Percentiles rank a stretch among this genome's conserved stretches.
phyloP scores from a whole-genome alignment of 1,140 invertebrate genomes.

The Heliconius melpomene region DNA sequence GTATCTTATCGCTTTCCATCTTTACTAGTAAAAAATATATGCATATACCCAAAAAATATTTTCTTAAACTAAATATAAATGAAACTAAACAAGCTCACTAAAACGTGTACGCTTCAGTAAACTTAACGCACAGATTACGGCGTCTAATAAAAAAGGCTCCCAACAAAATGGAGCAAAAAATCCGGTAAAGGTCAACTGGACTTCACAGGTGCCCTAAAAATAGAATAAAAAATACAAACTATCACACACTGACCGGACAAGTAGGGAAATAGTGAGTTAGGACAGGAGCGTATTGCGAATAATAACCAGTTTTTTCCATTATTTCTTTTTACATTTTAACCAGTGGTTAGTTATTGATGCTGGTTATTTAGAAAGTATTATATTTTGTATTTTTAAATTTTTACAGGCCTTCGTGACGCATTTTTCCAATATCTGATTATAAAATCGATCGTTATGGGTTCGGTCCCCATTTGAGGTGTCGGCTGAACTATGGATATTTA shows the following conservation, averaged over 20 bases:
- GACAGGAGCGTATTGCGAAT: constrained; percentile 11
- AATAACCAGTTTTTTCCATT: neutral
- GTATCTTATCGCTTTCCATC: too few relatives aligned
- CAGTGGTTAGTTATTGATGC: neutral
- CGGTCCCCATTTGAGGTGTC: too few relatives aligned
- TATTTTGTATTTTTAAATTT: too few relatives aligned
- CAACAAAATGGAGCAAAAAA: constrained; percentile 54
- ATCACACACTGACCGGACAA: constrained; percentile 45
- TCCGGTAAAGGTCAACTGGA: constrained; percentile 55
- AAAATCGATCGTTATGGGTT: too few relatives aligned
- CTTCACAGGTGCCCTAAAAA: constrained; percentile 63
- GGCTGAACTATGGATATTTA: too few relatives aligned
- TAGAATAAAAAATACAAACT: constrained; percentile 58
- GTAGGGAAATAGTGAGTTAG: constrained; percentile 41
- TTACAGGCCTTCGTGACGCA: too few relatives aligned
- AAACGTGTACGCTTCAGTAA: constrained; percentile 22
- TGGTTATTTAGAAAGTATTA: too few relatives aligned
- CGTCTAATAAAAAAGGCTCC: constrained; percentile 45
- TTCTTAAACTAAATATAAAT: neutral
- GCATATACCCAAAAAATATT: neutral
- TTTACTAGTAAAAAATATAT: too few relatives aligned
- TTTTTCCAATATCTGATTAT: too few relatives aligned
- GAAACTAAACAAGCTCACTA: neutral
- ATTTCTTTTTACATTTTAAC: neutral
- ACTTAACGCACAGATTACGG: constrained; percentile 40